Percentiles rank a stretch among this genome's conserved stretches.
These are phyloP conservation scores for Lutra lutra DNA, from an alignment of 2,797 vertebrate species.

Conservation along the genomic window DNA sequence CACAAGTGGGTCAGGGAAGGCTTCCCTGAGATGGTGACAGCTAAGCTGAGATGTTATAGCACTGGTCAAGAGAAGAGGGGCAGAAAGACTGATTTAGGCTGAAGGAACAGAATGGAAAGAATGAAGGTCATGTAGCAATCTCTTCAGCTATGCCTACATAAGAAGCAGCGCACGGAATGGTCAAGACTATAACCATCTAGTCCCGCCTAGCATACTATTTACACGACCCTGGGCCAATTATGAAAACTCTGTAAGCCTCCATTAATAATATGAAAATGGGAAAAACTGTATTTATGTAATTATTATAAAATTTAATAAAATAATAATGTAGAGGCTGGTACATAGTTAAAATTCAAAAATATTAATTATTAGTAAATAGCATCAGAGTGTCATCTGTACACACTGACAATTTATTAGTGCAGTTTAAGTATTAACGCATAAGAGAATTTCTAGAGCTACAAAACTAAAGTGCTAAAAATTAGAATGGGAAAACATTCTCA, in stretches of 20 bases:
- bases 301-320: conserved; percentile 16
- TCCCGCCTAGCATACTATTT: neutral
- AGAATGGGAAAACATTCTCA: neutral
- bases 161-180: neutral
- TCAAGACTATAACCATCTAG: neutral
- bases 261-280: neutral
- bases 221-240: neutral
- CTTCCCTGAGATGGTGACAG: neutral
- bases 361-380: neutral
- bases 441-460: neutral
- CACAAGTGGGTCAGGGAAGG: neutral
- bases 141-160: neutral
- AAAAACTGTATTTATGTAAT: neutral
- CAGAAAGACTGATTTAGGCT: neutral
- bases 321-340: neutral
- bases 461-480: neutral
- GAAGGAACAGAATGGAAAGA: neutral
- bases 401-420: neutral
- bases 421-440: conserved; percentile 14
- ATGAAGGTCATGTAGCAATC: neutral
- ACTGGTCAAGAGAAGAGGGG: neutral
- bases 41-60: neutral
- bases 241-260: neutral
- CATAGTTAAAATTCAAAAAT: conserved; percentile 31
- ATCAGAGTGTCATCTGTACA: neutral